Base-by-base conservation (phyloP, 2,797 vertebrate genomes). In the Sebastes taczanowskii region DNA sequence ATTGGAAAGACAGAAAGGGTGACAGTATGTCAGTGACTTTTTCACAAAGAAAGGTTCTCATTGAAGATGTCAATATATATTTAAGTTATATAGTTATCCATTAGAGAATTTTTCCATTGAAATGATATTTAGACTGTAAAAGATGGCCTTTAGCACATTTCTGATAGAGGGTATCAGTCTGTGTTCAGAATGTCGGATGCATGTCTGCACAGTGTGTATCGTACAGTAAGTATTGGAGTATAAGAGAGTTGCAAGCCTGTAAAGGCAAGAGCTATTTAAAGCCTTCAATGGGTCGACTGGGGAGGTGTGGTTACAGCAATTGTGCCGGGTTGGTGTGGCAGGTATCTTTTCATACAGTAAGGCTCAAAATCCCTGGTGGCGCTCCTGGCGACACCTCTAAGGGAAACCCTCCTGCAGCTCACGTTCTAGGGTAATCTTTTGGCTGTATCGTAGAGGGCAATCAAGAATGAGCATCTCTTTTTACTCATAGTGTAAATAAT, bases 401-500 rank as follows among this genome's bases (percentile, higher is more conserved):
- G 77, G 42, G 74, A 66, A 71, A 5, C 29, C 59, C 34, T 64
- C 58, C 14, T 22, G 20, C 5, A 59, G 23, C 22, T 68, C 3
- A 2, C 4, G 2, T 68, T 62, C 46, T 9, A 59, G 13, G 7
- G 7, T 49, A 22, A 49, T 70, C 22, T 77, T 76, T 13, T 34
- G 46, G 18, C 5, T 64, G 25, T 34, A n/a, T 53, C 35, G 18
- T 38, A 38, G 11, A 38, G 35, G 11, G 11, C 35, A 38, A 38
- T 38, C 11, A 56, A 70, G 20, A 60, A 56, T 25, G 11, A 65
- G 18, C 16, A 25, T 78, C 38, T 73, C 65, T 74, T 80, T 83
- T 53, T 56, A 70, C 20, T 52, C 52, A 25, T 78, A 78, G 66
- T 72, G n/a, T 29, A 74, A 77, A 71, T 58, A 3, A 70, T 35